Percentiles rank a stretch among this genome's conserved stretches.
These are phyloP conservation scores for Cephus pygmeus DNA, from an alignment of 2,888 invertebrate species.

Conservation along the genomic window DNA sequence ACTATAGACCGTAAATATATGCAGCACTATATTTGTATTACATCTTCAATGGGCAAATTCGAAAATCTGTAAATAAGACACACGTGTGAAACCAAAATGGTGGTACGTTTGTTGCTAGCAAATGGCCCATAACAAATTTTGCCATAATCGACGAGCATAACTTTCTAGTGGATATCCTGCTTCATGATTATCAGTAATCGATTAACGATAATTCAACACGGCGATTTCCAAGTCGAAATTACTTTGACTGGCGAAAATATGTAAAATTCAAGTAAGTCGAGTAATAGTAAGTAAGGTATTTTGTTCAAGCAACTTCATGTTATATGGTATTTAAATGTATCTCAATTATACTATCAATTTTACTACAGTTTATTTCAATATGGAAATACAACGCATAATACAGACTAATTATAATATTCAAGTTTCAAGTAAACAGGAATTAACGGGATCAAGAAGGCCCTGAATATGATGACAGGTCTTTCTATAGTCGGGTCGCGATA, in stretches of 20 bases:
- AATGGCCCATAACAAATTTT: background rate
- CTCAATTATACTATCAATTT: background rate
- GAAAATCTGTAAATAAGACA: background rate
- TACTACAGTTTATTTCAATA: background rate
- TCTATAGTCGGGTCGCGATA: no score
- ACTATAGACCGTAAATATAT: no score
- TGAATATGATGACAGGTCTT: background rate
- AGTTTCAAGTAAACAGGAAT: background rate
- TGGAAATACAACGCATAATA: background rate
- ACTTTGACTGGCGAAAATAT: background rate
- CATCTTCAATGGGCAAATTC: no score
- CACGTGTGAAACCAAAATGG: background rate
- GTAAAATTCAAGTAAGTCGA: background rate
- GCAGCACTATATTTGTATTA: no score
- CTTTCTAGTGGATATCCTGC: background rate
- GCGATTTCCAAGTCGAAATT: background rate
- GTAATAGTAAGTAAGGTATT: no score
- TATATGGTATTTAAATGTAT: background rate
- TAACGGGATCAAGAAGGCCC: background rate
- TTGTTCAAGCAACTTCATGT: background rate
- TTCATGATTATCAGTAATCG: background rate
- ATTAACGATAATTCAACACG: background rate
- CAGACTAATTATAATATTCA: background rate
- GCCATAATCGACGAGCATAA: background rate
- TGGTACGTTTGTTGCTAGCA: background rate